phyloP scores from a whole-genome alignment of 2,797 vertebrate species.

The Silurus aristotelis region DNA sequence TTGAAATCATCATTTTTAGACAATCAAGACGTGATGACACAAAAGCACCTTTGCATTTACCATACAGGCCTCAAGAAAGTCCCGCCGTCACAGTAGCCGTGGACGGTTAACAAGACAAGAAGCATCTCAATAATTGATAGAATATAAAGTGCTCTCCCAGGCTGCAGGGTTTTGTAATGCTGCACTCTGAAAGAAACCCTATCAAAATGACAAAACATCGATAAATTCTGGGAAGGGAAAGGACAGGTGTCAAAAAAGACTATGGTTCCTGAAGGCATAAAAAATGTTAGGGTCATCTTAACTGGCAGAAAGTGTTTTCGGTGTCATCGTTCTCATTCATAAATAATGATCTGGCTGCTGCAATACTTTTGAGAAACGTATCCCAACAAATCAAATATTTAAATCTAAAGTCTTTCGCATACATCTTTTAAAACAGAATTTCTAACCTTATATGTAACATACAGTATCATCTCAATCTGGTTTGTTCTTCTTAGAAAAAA shows the following conservation, averaged over 20 bases:
- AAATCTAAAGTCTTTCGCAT: background rate
- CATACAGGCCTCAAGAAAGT: background rate
- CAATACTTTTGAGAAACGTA: background rate
- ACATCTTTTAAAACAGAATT: background rate
- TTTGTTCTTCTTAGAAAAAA: constrained; percentile 51
- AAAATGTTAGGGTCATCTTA: background rate
- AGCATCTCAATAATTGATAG: constrained; percentile 70
- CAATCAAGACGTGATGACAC: too few species aligned
- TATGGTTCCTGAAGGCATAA: constrained; percentile 8
- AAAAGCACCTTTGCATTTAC: background rate
- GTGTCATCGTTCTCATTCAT: background rate
- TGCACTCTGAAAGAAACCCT: constrained; percentile 66
- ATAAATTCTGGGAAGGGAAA: constrained; percentile 68
- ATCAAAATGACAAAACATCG: constrained; percentile 61
- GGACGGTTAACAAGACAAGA: constrained; percentile 70
- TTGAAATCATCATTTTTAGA: background rate
- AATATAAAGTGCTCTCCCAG: constrained; percentile 63
- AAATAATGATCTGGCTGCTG: background rate
- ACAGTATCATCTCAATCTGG: constrained; percentile 26
- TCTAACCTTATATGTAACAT: background rate
- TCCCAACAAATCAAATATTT: background rate
- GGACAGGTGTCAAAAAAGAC: constrained; percentile 52
- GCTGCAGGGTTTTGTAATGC: constrained; percentile 54
- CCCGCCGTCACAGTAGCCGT: constrained; percentile 37
- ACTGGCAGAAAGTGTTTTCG: background rate